A percentile compares a stretch with the other conserved stretches of the same genome.
Evolutionary conservation across 1,140 invertebrate species (phyloP).

Genomic region (Orchestia grillus): DNA sequence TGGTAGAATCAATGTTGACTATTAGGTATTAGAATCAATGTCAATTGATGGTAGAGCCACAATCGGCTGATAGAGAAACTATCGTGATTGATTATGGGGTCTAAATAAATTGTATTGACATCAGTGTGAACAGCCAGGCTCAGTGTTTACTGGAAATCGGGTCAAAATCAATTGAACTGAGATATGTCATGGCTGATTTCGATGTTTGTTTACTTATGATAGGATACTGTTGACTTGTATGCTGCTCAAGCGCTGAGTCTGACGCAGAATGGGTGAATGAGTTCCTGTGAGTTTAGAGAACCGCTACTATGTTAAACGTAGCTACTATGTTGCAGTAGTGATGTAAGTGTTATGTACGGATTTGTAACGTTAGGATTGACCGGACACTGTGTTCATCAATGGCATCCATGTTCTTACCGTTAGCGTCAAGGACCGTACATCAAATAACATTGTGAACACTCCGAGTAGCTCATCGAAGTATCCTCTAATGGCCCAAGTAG

Average conservation of each 20-base stretch:
- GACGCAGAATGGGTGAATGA: background rate
- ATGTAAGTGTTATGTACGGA: slow-evolving; percentile 24
- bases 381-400: background rate
- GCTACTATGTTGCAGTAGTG: slow-evolving; percentile 34
- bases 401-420: background rate
- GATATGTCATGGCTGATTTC: background rate
- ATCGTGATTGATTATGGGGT: background rate
- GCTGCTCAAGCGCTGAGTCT: slow-evolving; percentile 3
- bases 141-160: background rate
- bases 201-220: background rate
- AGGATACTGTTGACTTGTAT: slow-evolving; percentile 12
- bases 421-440: background rate
- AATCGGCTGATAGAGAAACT: slow-evolving; percentile 12
- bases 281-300: background rate
- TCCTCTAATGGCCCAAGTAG: background rate
- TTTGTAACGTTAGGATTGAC: background rate
- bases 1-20: slow-evolving; percentile 24
- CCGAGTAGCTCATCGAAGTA: background rate
- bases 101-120: background rate
- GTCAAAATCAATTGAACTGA: background rate
- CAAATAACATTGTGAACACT: background rate
- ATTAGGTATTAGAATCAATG: background rate
- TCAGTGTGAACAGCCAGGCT: background rate
- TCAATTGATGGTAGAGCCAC: background rate
- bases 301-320: background rate